Base-by-base conservation (phyloP, 2,888 invertebrate species). In the Teinopalpus imperialis region DNA sequence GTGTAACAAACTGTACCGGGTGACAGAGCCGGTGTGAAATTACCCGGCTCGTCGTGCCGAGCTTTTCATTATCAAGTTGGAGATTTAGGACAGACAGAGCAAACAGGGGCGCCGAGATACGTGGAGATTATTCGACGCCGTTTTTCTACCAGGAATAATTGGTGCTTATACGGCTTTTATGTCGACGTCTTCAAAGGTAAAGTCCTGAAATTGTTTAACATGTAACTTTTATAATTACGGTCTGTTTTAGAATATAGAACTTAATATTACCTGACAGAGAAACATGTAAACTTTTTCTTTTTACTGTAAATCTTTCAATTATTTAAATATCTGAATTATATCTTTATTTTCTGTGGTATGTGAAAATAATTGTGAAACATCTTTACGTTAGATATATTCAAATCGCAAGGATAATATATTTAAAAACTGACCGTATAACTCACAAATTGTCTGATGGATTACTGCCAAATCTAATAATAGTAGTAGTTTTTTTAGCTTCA, bases 51-150 rank as follows among this genome's bases (percentile, higher is more conserved):
- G 62, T 52, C 50, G n/a, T 56, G 69, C 67, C 70, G 59, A 72
- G 76, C 75, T 81, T 82, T 82, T 81, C 81, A 83, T 83, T 85
- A 81, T 78, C 78, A 80, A 81, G 74, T 76, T 68, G 76, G 73
- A 72, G 74, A 81, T 80, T 75, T 76, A 75, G 77, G 75, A 60
- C 80, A 74, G 66, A 62, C 69, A 54, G 42, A 49, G 57, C 59
- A 61, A 62, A 61, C 58, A 57, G 56, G 58, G 46, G 44, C 49
- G 30, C 35, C 35, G 23, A 14, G 48, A 23, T 29, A 7, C 31
- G 34, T 18, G 35, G 20, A 43, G 13, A 35, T 29, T 35, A 43
- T 20, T n/a, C 34, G 14, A 1, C 6, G n/a, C 3, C 21, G 8
- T 30, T 40, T 30, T 29, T 20, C 18, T n/a, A 2, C n/a, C n/a